phyloP scores from a whole-genome alignment of 2,797 vertebrate genomes.

The Corythornis leucogaster region DNA sequence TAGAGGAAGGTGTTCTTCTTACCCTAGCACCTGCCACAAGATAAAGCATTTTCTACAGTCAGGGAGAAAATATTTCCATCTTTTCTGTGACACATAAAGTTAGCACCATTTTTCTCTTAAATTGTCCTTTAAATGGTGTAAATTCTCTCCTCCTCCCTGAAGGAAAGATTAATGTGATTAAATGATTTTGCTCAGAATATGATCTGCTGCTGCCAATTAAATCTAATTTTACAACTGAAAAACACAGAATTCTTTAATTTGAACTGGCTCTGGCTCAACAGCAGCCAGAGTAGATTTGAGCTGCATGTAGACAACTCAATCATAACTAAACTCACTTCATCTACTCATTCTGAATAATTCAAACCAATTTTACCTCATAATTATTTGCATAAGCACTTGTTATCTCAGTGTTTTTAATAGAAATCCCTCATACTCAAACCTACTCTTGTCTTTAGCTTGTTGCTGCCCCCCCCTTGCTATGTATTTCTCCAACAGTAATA shows the following conservation, averaged over 20 bases:
- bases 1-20: slow-evolving; percentile 84
- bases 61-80: background rate
- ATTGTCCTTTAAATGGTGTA: background rate
- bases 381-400: background rate
- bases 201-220: background rate
- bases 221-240: background rate
- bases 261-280: background rate
- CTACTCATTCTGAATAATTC: background rate
- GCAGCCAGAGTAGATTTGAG: background rate
- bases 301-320: background rate
- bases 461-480: background rate
- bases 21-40: slow-evolving; percentile 81
- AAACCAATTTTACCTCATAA: background rate
- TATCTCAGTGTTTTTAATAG: background rate
- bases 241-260: background rate
- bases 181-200: background rate
- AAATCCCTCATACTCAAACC: background rate
- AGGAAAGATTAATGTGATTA: background rate
- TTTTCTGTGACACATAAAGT: background rate
- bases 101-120: background rate
- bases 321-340: background rate
- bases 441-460: background rate
- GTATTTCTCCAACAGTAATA: background rate
- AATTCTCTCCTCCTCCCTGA: background rate
- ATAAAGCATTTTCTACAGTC: background rate